A percentile compares a stretch with the other conserved stretches of the same genome.
phyloP scores from a whole-genome alignment of 2,113 vertebrate genomes.

The Nicator chloris region DNA sequence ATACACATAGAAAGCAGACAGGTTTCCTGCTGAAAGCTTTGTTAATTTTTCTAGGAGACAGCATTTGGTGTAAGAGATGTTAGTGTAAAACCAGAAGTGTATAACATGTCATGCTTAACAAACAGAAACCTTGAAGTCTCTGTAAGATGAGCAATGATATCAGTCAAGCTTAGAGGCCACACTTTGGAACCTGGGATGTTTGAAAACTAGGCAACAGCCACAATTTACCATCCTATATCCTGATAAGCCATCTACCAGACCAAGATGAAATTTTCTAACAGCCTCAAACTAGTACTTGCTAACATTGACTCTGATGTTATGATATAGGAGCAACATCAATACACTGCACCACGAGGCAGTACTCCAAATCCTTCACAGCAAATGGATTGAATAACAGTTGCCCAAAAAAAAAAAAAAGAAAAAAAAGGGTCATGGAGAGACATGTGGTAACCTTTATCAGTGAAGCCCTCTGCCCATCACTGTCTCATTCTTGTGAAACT shows the following conservation, averaged over 20 bases:
- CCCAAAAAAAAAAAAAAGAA: not conserved
- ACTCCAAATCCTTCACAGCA: not conserved
- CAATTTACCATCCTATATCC: not conserved
- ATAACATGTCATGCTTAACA: not conserved
- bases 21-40: not conserved
- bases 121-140: not conserved
- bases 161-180: not conserved
- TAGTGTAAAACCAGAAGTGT: not conserved
- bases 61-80: not conserved
- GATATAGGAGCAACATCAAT: fast-evolving
- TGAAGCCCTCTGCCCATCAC: not conserved
- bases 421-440: not conserved
- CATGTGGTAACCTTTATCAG: not conserved
- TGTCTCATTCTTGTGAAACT: not conserved
- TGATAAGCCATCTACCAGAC: not conserved
- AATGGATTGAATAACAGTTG: not conserved
- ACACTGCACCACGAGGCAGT: not conserved
- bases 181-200: not conserved
- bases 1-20: not conserved
- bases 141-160: not conserved
- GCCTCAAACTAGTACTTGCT: not conserved
- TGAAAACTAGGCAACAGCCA: not conserved
- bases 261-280: not conserved
- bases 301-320: not conserved
- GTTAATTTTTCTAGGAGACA: not conserved